Evolutionary conservation across 2,113 vertebrate species (phyloP).

Genomic region (Hystrix cristata): DNA sequence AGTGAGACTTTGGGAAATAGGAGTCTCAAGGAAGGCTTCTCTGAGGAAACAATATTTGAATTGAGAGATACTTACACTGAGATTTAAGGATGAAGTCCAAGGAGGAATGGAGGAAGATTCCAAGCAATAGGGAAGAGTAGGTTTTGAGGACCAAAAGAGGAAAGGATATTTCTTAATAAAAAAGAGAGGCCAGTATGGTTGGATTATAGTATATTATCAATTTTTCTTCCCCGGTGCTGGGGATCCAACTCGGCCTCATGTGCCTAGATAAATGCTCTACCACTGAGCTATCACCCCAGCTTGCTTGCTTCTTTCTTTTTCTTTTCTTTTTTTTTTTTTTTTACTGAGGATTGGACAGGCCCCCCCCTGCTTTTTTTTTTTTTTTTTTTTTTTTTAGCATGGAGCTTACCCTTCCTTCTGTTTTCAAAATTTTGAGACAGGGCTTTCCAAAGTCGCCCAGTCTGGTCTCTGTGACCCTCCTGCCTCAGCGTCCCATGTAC

Average conservation of each 20-base stretch:
- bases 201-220: background rate
- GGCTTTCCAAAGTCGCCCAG: background rate
- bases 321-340: background rate
- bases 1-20: background rate
- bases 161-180: background rate
- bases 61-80: background rate
- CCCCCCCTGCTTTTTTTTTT: no score
- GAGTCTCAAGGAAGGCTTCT: background rate
- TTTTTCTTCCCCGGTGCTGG: background rate
- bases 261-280: background rate
- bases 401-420: background rate
- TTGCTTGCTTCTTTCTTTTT: background rate
- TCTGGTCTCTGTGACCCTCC: background rate
- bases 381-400: no score
- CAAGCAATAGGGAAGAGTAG: background rate
- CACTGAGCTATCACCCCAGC: background rate
- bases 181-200: background rate
- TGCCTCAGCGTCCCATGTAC: no score
- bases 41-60: background rate
- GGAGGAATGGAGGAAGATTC: background rate
- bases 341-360: no score
- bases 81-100: background rate
- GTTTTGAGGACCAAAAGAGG: background rate
- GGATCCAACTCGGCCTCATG: background rate
- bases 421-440: background rate